Evolutionary conservation across 2,113 vertebrate genomes (phyloP), one percentile per base, ranked within the genome.

Genomic region (Tachysurus vachellii): DNA sequence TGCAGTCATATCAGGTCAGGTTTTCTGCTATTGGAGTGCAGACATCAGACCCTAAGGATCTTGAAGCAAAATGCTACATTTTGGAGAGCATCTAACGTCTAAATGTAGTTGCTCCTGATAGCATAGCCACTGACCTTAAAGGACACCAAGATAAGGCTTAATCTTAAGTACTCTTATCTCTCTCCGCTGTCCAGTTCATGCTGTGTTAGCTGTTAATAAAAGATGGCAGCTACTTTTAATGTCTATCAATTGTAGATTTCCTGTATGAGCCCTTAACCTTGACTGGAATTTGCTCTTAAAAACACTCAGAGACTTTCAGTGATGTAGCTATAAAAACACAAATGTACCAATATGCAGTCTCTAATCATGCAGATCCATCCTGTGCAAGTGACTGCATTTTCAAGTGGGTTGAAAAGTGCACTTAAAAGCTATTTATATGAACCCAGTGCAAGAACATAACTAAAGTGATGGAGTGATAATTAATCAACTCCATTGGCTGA

Each of bases 401-500:
- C 79, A 80, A 80, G 79, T 61, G 79, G 56, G 2, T 53, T 8
- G 26, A n/a, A 83, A 92, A 93, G 93, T 91, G 83, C 88, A 76
- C 90, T 91, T 94, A 94, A 95, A 94, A 94, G 93, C 93, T 89
- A 26, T 62, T 80, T 82, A 71, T 73, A 93, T 93, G 88, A 71
- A 86, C 88, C 92, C 88, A 92, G 92, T 93, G 92, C 92, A 87
- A 70, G 54, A 91, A 86, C 81, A 87, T 93, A 94, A 93, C 93
- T 90, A 93, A 88, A 79, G 92, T 90, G 92, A 91, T 91, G 89
- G 89, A 80, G 81, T 85, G 90, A 90, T 94, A 93, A 94, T 94
- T 95, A 93, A 94, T 95, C 92, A 93, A 91, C 90, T 94, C 86
- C 93, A 93, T 94, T 92, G 93, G 93, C 91, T 90, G 89, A 93